These are phyloP conservation scores for Heliconius ethilla DNA, from an alignment of 2,888 invertebrate genomes.

Conservation along the genomic window DNA sequence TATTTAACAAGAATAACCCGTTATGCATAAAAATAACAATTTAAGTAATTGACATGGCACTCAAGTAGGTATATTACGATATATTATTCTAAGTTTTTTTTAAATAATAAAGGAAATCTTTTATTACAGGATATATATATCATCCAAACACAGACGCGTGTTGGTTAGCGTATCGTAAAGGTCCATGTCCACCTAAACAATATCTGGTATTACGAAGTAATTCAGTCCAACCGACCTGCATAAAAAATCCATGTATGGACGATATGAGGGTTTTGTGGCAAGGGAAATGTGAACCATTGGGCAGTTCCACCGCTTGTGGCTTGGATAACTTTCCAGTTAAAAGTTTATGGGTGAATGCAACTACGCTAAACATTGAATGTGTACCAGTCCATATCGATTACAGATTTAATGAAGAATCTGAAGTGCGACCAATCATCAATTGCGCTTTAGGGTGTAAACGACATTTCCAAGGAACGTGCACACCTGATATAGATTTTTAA, in stretches of 20 bases:
- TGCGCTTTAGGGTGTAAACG: conserved; percentile 68
- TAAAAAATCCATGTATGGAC: conserved; percentile 81
- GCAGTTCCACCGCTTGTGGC: conserved; percentile 68
- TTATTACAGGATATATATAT: conserved; percentile 80
- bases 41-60: too few species aligned
- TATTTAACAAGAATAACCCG: background rate
- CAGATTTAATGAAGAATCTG: conserved; percentile 55
- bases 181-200: conserved; percentile 82
- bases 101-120: conserved; percentile 24
- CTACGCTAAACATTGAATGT: conserved; percentile 82
- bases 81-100: background rate
- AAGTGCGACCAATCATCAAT: background rate
- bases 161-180: conserved; percentile 83
- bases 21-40: too few species aligned
- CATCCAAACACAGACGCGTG: conserved; percentile 84
- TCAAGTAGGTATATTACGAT: too few species aligned
- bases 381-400: conserved; percentile 58
- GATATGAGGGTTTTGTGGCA: conserved; percentile 77
- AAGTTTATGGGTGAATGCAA: conserved; percentile 83
- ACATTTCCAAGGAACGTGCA: conserved; percentile 59
- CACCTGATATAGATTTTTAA: conserved; percentile 27
- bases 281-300: conserved; percentile 72
- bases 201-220: conserved; percentile 80
- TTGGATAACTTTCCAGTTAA: conserved; percentile 55
- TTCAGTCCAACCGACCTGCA: conserved; percentile 82